A percentile compares a stretch with the other conserved stretches of the same genome.
phyloP scores from a whole-genome alignment of 2,888 invertebrate species.

The Ryuthela nishihirai region DNA sequence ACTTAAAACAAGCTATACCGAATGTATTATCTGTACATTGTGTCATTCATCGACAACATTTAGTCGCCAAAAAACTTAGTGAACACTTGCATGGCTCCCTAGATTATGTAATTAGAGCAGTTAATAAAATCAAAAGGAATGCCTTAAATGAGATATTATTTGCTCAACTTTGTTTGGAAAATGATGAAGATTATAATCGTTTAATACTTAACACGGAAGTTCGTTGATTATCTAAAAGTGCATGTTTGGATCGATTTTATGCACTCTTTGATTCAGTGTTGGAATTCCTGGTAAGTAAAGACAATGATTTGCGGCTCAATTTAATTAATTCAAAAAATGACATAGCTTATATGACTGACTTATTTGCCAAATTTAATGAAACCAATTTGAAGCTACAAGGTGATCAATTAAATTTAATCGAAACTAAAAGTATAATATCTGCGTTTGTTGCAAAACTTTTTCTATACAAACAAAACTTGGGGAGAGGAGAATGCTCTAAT shows the following conservation, averaged over 20 bases:
- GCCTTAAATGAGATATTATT: conserved; percentile 39
- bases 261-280: too few species aligned
- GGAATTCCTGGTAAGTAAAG: conserved; percentile 13
- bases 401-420: conserved; percentile 9
- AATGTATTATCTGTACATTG: conserved; percentile 2
- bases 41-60: conserved; percentile 23
- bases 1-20: conserved; percentile 3
- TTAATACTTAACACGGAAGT: conserved; percentile 22
- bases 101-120: conserved; percentile 33
- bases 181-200: conserved; percentile 38
- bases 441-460: conserved; percentile 31
- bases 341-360: conserved; percentile 33
- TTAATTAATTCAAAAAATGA: conserved; percentile 25
- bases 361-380: conserved; percentile 39
- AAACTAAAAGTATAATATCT: conserved; percentile 26
- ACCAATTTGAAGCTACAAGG: conserved; percentile 31
- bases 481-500: conserved; percentile 21
- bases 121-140: conserved; percentile 40
- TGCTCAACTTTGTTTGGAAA: conserved; percentile 40
- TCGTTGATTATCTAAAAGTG: conserved; percentile 2
- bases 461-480: conserved; percentile 29
- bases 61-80: conserved; percentile 39
- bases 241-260: conserved; percentile 1
- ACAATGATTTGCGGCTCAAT: conserved; percentile 9
- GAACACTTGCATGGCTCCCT: conserved; percentile 35